A percentile compares a stretch with the other conserved stretches of the same genome.
These are phyloP conservation scores for Brassicogethes aeneus DNA, from an alignment of 2,888 invertebrate species.

Conservation along the genomic window DNA sequence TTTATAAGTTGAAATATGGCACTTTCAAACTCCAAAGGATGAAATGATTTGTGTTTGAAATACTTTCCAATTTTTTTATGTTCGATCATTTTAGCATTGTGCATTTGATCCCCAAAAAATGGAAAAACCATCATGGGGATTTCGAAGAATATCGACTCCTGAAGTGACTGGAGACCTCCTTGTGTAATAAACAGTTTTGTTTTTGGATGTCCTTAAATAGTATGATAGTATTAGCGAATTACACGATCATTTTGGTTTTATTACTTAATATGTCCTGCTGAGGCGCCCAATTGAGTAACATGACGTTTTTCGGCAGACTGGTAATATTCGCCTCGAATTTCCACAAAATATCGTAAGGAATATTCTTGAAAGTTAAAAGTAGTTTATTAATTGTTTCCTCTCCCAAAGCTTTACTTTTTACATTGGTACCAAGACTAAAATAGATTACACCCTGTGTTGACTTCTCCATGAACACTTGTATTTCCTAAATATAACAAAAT, in stretches of 20 bases:
- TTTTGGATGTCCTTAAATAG: conserved; percentile 37
- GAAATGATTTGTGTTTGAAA: conserved; percentile 4
- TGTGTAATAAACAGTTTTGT: conserved; percentile 37
- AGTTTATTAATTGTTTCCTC: conserved; percentile 9
- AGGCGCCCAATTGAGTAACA: conserved; percentile 20
- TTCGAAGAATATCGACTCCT: conserved; percentile 16
- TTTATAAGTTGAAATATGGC: conserved; percentile 16
- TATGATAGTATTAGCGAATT: background rate
- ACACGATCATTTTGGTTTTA: background rate
- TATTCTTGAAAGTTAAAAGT: conserved; percentile 12
- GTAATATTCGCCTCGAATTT: conserved; percentile 20
- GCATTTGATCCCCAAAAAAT: conserved; percentile 20
- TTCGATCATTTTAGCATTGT: conserved; percentile 17
- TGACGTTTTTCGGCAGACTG: conserved; percentile 18
- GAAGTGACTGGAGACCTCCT: conserved; percentile 23
- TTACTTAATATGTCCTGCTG: conserved; percentile 22
- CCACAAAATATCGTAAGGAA: conserved; percentile 23
- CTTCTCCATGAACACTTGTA: conserved; percentile 13
- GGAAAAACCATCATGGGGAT: conserved; percentile 21
- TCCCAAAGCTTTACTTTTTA: conserved; percentile 14
- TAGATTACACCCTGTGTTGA: conserved; percentile 19
- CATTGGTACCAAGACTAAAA: conserved; percentile 21
- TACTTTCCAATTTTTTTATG: conserved; percentile 14
- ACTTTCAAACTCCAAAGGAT: background rate
- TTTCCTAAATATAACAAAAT: conserved; percentile 7